phyloP scores from a whole-genome alignment of 1,140 invertebrate species.

The Formica selysi region DNA sequence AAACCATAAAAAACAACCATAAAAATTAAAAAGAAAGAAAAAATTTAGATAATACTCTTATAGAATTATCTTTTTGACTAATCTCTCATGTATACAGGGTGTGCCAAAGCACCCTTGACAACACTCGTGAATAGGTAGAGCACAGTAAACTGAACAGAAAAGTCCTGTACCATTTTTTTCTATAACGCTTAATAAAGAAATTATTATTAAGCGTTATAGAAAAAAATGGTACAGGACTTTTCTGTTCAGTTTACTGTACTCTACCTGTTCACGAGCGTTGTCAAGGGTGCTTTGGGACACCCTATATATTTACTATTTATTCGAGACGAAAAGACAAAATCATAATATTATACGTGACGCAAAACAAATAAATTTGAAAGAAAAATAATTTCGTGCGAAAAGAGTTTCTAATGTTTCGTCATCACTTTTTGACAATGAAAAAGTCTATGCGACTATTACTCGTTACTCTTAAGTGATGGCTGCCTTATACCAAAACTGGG shows the following conservation, averaged over 20 bases:
- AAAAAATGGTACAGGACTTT: too few relatives aligned
- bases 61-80: neutral
- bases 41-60: neutral
- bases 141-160: too few relatives aligned
- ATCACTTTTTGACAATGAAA: constrained; percentile 13
- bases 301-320: neutral
- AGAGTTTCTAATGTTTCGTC: neutral
- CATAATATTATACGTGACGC: too few relatives aligned
- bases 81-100: neutral
- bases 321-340: constrained; percentile 6
- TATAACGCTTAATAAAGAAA: too few relatives aligned
- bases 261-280: too few relatives aligned
- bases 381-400: constrained; percentile 7
- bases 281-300: too few relatives aligned
- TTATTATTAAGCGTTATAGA: too few relatives aligned
- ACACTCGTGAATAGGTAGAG: too few relatives aligned
- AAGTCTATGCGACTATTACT: constrained; percentile 34
- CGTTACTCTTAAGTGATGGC: constrained; percentile 65
- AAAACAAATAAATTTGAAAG: neutral
- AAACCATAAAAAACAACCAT: neutral
- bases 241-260: too few relatives aligned
- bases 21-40: neutral
- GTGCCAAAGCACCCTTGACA: too few relatives aligned
- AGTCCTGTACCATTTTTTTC: too few relatives aligned
- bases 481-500: constrained; percentile 80